Percentiles rank a stretch among this genome's conserved stretches.
phyloP scores from a whole-genome alignment of 2,797 vertebrate species.

The Dermochelys coriacea region DNA sequence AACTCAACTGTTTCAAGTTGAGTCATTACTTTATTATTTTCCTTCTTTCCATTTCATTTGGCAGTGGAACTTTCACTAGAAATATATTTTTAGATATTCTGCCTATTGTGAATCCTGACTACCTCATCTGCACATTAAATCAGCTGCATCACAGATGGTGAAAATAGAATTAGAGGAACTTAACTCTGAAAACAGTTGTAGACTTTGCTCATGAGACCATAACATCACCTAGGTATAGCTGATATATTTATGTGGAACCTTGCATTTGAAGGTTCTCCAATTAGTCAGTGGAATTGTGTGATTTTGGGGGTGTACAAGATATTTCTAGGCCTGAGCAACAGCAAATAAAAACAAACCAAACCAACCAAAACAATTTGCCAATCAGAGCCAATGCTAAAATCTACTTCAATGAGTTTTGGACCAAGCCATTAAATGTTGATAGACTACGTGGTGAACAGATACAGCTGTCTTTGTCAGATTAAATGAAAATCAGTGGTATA shows the following conservation, averaged over 20 bases:
- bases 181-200: slow-evolving; percentile 20
- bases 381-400: not conserved
- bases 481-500: not conserved
- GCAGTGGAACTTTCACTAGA: slow-evolving; percentile 64
- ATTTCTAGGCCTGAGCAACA: not conserved
- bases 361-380: not conserved
- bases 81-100: slow-evolving; percentile 61
- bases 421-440: not conserved
- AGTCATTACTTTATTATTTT: slow-evolving; percentile 66
- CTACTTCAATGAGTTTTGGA: not conserved
- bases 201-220: slow-evolving; percentile 21
- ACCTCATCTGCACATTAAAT: slow-evolving; percentile 66
- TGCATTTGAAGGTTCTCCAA: slow-evolving; percentile 21
- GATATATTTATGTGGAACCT: slow-evolving; percentile 1
- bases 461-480: not conserved
- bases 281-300: slow-evolving; percentile 31
- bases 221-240: slow-evolving; percentile 2
- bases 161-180: slow-evolving; percentile 67
- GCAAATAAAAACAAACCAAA: not conserved
- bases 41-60: slow-evolving; percentile 73
- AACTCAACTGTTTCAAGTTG: slow-evolving; percentile 13
- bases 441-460: not conserved
- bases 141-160: slow-evolving; percentile 61
- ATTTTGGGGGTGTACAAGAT: slow-evolving; percentile 6
- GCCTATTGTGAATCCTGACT: slow-evolving; percentile 70